Evolutionary conservation across 2,888 invertebrate genomes (phyloP).

Genomic region (Oxystoma pomonae): DNA sequence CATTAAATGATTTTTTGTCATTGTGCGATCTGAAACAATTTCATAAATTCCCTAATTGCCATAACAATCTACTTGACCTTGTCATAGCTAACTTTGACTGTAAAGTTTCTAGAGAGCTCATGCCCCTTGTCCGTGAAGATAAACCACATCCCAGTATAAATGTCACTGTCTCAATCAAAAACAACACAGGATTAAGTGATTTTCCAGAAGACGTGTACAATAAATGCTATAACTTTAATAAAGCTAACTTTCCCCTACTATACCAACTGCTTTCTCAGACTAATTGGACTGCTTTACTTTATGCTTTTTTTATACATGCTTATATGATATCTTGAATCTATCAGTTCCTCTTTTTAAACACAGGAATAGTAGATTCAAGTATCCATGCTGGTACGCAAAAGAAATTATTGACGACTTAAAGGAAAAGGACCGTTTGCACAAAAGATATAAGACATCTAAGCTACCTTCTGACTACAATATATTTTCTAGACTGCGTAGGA

Average conservation of each 20-base stretch:
- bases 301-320: background rate
- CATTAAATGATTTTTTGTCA: background rate
- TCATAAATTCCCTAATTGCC: background rate
- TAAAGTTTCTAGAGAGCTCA: background rate
- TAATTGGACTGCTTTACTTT: background rate
- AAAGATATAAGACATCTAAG: background rate
- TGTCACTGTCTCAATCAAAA: background rate
- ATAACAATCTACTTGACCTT: background rate
- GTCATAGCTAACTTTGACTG: too few species aligned
- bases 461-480: background rate
- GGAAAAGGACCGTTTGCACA: background rate
- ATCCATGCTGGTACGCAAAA: background rate
- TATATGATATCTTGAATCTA: background rate
- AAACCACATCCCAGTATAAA: background rate
- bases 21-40: background rate
- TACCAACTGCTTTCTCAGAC: background rate
- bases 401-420: background rate
- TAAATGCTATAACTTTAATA: background rate
- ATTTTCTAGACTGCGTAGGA: background rate
- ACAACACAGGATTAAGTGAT: background rate
- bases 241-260: too few species aligned
- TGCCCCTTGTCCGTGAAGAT: background rate
- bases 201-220: background rate
- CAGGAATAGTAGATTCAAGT: background rate
- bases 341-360: background rate